Base-by-base conservation (phyloP, 1,140 invertebrate genomes). In the Elymnias hypermnestra region DNA sequence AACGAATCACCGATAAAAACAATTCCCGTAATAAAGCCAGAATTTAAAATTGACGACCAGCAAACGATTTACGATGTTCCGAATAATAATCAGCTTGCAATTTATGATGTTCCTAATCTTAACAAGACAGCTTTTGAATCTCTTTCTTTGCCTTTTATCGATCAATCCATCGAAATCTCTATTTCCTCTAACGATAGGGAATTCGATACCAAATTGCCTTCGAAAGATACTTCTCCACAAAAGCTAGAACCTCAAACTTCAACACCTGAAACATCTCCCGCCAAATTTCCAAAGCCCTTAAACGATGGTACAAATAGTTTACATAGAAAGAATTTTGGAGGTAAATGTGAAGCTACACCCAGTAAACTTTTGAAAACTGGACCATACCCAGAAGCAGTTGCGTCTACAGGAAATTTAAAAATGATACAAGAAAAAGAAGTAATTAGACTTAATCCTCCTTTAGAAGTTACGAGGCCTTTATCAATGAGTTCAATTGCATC, bases 401-500 rank as follows among this genome's bases (percentile, higher is more conserved):
- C 69, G 3, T 86, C 83, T 17, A 79, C 74, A 4, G 79, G 74
- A 0, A 86, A 86, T 59, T 49, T 84, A n/a, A 85, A 83, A 50
- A 50, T 57, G 14, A 51, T 57, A 9, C 60, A 70, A 18, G 71
- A 76, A 37, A 82, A 82, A 38, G 82, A 85, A 38, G 55, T 65
- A 2, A 53, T 50, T 8, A 69, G 71, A 40, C 41, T 85, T 7
- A 78, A 81, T 53, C 68, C 81, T 9, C 64, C 79, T 0, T 25
- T 76, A 7, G 81, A 79, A 67, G 84, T 87, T 0, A 64, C 74
- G 3, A 76, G 93, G 51, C 93, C 93, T n/a, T 70, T 94, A 10
- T 95, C 94, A 23, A 92, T 94, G 62, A 94, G 93, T 77, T 95
- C 93, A 28, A 94, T 93, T 39, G 91, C 92, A 1, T 95, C 94